Evolutionary conservation across 1,140 invertebrate species (phyloP).

Genomic region (Zophobas atratus): DNA sequence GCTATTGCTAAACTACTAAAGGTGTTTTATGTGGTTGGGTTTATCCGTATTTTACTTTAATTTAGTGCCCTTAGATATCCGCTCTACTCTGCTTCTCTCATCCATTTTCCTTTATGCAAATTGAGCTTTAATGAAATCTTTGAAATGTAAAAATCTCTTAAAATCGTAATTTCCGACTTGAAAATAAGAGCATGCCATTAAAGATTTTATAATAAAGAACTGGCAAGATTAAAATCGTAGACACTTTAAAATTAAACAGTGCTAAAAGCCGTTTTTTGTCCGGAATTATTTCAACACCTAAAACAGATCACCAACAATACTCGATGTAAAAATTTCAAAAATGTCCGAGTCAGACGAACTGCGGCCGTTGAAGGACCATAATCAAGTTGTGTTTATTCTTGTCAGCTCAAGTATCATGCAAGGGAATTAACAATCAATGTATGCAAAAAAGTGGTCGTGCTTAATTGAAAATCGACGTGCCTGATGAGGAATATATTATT

Average conservation of each 20-base stretch:
- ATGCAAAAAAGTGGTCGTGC: slow-evolving; percentile 36
- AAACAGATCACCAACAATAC: neutral
- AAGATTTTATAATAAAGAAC: slow-evolving; percentile 16
- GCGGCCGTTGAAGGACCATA: slow-evolving; percentile 4
- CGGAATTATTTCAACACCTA: neutral
- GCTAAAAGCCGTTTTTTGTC: no score
- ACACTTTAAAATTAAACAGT: neutral
- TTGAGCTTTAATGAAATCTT: slow-evolving; percentile 29
- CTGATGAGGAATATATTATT: slow-evolving; percentile 43
- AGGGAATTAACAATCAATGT: slow-evolving; percentile 19
- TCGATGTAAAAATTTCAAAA: neutral
- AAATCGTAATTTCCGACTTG: slow-evolving; percentile 21
- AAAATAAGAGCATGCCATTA: slow-evolving; percentile 14
- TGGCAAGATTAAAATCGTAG: neutral
- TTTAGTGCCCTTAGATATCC: slow-evolving; percentile 18
- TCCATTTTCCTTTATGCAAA: slow-evolving; percentile 27
- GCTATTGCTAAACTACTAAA: slow-evolving; percentile 1
- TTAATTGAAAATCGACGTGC: slow-evolving; percentile 43
- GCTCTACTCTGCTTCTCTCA: neutral
- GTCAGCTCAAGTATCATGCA: slow-evolving; percentile 25
- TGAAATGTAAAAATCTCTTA: slow-evolving; percentile 31
- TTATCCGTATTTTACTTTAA: slow-evolving; percentile 28
- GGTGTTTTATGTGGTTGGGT: slow-evolving; percentile 19
- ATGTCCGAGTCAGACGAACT: neutral
- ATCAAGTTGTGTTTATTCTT: slow-evolving; percentile 39